A percentile compares a stretch with the other conserved stretches of the same genome.
Conservation (phyloP, 2,113 vertebrate species). For the Tragelaphus strepsiceros region DNA sequence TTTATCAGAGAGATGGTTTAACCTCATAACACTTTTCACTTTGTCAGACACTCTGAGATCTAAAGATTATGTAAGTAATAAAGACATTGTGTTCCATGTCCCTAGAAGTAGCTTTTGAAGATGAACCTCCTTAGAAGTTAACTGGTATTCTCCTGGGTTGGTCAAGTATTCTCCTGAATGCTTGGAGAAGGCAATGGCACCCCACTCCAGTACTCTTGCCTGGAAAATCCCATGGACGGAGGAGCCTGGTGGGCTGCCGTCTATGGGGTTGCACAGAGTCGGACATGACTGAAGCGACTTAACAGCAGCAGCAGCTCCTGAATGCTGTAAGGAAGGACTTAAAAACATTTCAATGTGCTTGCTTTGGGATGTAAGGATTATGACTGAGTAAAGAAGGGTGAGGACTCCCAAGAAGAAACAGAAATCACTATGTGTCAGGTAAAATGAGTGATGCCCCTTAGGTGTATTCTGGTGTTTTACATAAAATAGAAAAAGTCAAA, state of each 20-base stretch:
- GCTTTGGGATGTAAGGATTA: neutral
- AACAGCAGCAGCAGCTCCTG: neutral
- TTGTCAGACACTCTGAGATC: neutral
- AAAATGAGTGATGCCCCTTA: neutral
- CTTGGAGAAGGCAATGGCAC: too few relatives aligned
- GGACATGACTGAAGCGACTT: too few relatives aligned
- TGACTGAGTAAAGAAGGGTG: neutral
- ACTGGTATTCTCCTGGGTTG: neutral
- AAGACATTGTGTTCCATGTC: neutral
- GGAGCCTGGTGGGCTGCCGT: too few relatives aligned
- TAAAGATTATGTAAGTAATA: neutral
- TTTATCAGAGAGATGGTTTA: neutral
- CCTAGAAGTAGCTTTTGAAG: neutral
- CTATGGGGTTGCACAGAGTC: too few relatives aligned
- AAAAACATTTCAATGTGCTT: neutral
- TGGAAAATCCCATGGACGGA: too few relatives aligned
- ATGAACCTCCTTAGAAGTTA: neutral
- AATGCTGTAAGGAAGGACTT: neutral
- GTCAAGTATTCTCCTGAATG: neutral
- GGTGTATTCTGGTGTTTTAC: neutral
- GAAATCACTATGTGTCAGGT: neutral
- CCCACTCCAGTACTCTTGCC: too few relatives aligned
- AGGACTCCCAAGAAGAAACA: neutral
- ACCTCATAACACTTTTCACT: neutral
- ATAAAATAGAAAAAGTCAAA: neutral